phyloP scores from a whole-genome alignment of 2,888 invertebrate species.

The Thera britannica region DNA sequence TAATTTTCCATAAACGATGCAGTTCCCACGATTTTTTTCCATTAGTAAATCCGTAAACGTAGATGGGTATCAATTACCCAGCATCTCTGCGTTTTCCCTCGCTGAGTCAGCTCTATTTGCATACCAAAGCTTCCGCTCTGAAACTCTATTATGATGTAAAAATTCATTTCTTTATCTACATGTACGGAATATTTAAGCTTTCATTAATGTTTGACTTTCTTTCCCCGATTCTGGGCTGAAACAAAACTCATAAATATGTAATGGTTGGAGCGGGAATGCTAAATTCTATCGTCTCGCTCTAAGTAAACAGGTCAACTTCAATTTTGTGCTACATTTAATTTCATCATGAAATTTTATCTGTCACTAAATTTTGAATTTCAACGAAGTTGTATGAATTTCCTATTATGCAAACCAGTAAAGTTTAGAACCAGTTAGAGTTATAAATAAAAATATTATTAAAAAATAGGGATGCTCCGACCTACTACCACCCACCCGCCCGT shows the following conservation, averaged over 20 bases:
- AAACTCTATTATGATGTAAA: slow-evolving; percentile 70
- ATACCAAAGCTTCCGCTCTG: slow-evolving; percentile 57
- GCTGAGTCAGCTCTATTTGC: slow-evolving; percentile 63
- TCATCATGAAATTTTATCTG: slow-evolving; percentile 45
- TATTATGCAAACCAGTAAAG: no score
- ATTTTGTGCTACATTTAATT: slow-evolving; percentile 64
- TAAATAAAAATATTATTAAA: no score
- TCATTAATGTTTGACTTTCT: slow-evolving; percentile 83
- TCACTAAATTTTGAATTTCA: no score
- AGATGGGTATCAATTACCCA: slow-evolving; percentile 30
- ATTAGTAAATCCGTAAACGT: slow-evolving; percentile 3
- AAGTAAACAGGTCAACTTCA: slow-evolving; percentile 73
- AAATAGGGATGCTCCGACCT: no score
- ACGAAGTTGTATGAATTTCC: no score
- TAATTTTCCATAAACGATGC: background rate
- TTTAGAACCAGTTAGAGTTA: no score
- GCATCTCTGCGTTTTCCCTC: slow-evolving; percentile 36
- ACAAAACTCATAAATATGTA: slow-evolving; percentile 83
- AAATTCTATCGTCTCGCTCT: slow-evolving; percentile 64
- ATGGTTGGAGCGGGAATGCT: slow-evolving; percentile 68
- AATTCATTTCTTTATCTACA: slow-evolving; percentile 79
- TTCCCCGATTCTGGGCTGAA: slow-evolving; percentile 71
- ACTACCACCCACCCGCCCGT: no score
- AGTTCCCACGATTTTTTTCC: slow-evolving; percentile 5
- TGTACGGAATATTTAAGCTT: slow-evolving; percentile 79